Evolutionary conservation across 2,113 vertebrate species (phyloP).

Genomic region (Tyto alba): DNA sequence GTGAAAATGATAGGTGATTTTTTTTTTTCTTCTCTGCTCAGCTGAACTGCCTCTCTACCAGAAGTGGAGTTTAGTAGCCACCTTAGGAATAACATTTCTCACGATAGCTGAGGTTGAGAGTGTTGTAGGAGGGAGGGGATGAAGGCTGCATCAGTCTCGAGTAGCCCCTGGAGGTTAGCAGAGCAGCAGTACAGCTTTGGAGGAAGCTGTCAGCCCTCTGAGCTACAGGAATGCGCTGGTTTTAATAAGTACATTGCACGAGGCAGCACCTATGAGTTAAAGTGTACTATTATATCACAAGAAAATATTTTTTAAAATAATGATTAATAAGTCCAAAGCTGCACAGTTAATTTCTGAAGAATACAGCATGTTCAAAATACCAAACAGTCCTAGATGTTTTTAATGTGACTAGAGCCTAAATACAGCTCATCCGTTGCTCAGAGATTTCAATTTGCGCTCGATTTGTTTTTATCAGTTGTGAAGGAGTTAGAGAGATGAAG

Average conservation of each 20-base stretch:
- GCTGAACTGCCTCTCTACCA: background rate
- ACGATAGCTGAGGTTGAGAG: background rate
- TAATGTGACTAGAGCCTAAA: background rate
- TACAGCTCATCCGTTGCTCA: background rate
- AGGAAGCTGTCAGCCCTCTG: conserved; percentile 76
- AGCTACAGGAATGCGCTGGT: conserved; percentile 69
- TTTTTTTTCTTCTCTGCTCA: background rate
- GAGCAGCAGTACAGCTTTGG: conserved; percentile 61
- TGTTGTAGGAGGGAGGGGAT: conserved; percentile 13
- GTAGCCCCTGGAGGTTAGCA: conserved; percentile 70
- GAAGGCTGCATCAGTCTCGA: conserved; percentile 40
- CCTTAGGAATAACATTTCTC: conserved; percentile 36
- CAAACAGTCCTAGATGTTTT: background rate
- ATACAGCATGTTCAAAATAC: background rate
- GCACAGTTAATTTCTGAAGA: background rate
- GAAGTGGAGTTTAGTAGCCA: background rate
- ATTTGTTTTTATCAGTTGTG: background rate
- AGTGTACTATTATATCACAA: conserved; percentile 31
- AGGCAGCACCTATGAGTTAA: conserved; percentile 35
- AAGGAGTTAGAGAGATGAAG: background rate
- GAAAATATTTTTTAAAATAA: background rate
- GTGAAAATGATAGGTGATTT: background rate
- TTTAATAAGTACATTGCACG: conserved; percentile 68
- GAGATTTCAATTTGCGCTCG: background rate
- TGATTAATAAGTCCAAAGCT: background rate